Conservation (phyloP, 2,888 invertebrate species). For the Acanthosepion lycidas region DNA sequence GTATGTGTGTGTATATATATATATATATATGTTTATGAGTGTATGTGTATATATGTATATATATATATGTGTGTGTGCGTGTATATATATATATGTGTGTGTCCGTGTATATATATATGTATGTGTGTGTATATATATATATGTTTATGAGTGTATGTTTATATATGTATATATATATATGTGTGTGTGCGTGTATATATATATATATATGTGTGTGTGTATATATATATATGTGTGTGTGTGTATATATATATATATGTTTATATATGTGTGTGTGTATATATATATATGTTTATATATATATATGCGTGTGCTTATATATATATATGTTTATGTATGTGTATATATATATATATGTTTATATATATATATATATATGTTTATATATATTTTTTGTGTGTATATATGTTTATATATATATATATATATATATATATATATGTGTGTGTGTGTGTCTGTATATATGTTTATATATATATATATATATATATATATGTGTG, state of each 20-base stretch:
- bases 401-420: constrained; percentile 11
- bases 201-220: not conserved
- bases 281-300: not conserved
- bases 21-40: too few species aligned
- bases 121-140: too few species aligned
- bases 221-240: not conserved
- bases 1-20: too few species aligned
- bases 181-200: not conserved
- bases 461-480: not conserved
- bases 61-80: too few species aligned
- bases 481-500: not conserved
- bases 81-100: too few species aligned
- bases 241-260: not conserved
- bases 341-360: too few species aligned
- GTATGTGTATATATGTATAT: too few species aligned
- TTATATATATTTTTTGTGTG: not conserved
- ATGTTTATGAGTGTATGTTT: too few species aligned
- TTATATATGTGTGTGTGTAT: not conserved
- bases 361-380: not conserved
- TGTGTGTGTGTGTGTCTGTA: not conserved
- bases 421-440: not conserved
- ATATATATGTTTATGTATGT: not conserved
- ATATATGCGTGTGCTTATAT: not conserved
- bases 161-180: too few species aligned
- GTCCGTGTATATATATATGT: too few species aligned